Evolutionary conservation across 2,113 vertebrate genomes (phyloP), one percentile per base, ranked within the genome.

Genomic region (Malaclemys terrapin): DNA sequence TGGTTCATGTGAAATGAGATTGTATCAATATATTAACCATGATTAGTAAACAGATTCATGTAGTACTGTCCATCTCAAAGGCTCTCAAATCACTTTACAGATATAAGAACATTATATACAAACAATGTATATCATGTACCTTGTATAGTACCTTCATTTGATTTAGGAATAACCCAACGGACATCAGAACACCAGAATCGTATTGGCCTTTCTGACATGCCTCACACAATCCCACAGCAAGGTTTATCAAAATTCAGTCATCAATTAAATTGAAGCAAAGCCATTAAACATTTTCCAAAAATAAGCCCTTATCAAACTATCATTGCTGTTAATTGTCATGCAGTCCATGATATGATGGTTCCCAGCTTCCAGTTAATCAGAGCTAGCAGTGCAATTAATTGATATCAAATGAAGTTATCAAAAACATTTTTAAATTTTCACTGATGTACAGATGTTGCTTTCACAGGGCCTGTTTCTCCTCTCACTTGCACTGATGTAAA

Each of bases 231-330:
- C 20, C 83, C 88, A 11, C 24, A 75, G 75, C 84, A 54, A 83
- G 5, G 8, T 35, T 10, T 65, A 83, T 80, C 19, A 84, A 87
- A 76, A 76, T 29, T 80, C 27, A 14, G 47, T 59, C 89, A 42
- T 56, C 56, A 29, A 31, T 76, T 80, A 83, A 88, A 82, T 89
- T 85, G 80, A 95, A 92, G 20, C 31, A 89, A 80, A 95, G 24
- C 2, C 5, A 49, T 91, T 14, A 69, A 2, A 45, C 9, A 86
- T 89, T 78, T 0, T 10, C 29, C 17, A 13, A 4, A 50, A 86
- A 80, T 27, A 62, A 89, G 89, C 90, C 49, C 6, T 69, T 86
- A 78, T 79, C 54, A n/a, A 90, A 45, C 10, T 76, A 7, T 8
- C 27, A 13, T 35, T 65, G 0, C 0, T 57, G 4, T 89, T 85